Percentiles rank a stretch among this genome's conserved stretches.
These are phyloP conservation scores for Rotaria sp. DNA, from an alignment of 2,888 invertebrate species.

Conservation along the genomic window DNA sequence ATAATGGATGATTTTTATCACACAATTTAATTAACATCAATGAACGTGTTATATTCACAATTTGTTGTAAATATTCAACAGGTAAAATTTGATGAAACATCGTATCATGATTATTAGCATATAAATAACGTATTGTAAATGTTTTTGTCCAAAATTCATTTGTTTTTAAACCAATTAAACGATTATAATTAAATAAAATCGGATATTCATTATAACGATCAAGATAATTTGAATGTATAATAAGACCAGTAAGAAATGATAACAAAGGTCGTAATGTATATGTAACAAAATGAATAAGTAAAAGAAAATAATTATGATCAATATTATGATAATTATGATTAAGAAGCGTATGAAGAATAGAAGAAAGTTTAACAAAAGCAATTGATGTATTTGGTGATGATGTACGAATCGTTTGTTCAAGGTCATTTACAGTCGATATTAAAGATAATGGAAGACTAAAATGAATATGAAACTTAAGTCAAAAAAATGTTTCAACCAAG, in stretches of 20 bases:
- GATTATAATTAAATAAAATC: neutral
- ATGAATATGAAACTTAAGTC: neutral
- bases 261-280: neutral
- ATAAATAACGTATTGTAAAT: conserved; percentile 5
- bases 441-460: neutral
- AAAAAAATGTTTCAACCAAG: too few species aligned
- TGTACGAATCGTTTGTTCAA: neutral
- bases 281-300: neutral
- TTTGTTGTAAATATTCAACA: conserved; percentile 2
- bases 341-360: neutral
- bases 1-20: conserved; percentile 8
- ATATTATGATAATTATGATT: neutral
- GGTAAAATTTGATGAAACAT: conserved; percentile 2
- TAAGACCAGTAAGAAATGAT: neutral
- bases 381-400: neutral
- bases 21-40: neutral
- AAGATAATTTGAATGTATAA: neutral
- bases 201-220: conserved; percentile 6
- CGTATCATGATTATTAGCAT: neutral
- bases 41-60: neutral
- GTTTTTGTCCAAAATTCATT: neutral
- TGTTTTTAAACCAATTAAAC: neutral
- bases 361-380: neutral
- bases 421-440: neutral
- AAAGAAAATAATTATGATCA: neutral